Evolutionary conservation across 2,797 vertebrate species (phyloP), one percentile per base, ranked within the genome.

Genomic region (Malurus leucopterus): DNA sequence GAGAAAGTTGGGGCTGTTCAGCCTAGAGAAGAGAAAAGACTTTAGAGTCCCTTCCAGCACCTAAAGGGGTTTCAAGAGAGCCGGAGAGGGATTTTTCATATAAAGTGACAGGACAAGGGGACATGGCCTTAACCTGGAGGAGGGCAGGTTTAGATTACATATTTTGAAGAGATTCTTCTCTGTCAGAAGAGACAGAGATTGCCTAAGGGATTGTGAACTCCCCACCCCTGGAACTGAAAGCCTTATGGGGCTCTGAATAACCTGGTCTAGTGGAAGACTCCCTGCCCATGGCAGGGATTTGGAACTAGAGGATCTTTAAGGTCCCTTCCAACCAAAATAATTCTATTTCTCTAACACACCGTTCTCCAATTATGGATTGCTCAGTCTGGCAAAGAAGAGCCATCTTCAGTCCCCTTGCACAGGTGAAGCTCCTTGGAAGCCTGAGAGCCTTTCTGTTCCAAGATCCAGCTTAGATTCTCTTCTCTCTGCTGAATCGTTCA

Each of bases 361-460:
- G 5, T 64, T 89, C 59, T 88, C 32, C 79, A 79, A 1, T 15
- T 55, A 71, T 3, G 14, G 22, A 10, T 59, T 76, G 26, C 34
- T 67, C 50, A 47, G 41, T 57, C 47, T 38, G 74, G 63, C 49
- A 76, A 27, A 57, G 55, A 70, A 73, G 65, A 85, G 43, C 23
- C 16, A 2, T 21, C 9, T 65, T 67, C 54, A 54, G 40, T 77
- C 40, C 23, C 32, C 46, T 79, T 40, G 57, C 13, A 77, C 21
- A 92, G 58, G 54, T 82, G 72, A 86, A 94, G 76, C 43, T 68
- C 58, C 44, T 90, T 38, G 73, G 76, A 80, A 88, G 46, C 30
- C 46, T 6, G 20, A 62, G 51, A 91, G 26, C 17, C 11, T 69
- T 91, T 86, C 54, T 90, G 27, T n/a, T 88, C 72, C 63, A 78